Evolutionary conservation across 2,888 invertebrate genomes (phyloP), one percentile per base, ranked within the genome.

Genomic region (Ephialtes manifestator): DNA sequence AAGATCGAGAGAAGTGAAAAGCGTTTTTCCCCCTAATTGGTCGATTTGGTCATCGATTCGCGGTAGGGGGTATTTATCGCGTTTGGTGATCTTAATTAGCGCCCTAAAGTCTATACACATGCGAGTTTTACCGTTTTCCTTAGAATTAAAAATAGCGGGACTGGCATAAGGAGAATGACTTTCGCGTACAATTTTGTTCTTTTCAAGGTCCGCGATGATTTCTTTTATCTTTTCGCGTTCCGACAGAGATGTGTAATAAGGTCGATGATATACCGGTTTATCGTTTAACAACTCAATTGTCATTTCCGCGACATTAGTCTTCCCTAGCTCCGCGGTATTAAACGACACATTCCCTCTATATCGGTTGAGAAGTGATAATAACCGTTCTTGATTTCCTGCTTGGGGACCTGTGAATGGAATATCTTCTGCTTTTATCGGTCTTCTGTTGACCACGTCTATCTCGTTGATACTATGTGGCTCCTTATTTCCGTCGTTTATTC

Each of bases 41-140:
- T 92, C 90, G 10, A 93, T n/a, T 77, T 93, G 89, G 28, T 94
- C 94, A 24, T 93, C 92, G 2, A 94, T 92, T 24, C 90, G 87
- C 1, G 94, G 92, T 80, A 94, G 86, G 0, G 93, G 93, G 76
- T 91, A 93, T 20, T 89, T 82, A 68, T 92, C 91, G 1, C 90
- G 89, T 4, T 91, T 88, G 0, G 93, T 94, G 0, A 88, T 86
- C 4, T 82, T 75, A 80, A 94, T 94, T 0, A 93, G 68, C 11
- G 46, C 63, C 1, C 92, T 78, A 31, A 89, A 93, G 79, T 91
- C 91, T 15, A 92, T 53, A 31, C 86, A 87, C 65, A 91, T 71
- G 7, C 90, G 83, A 4, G 77, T 46, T 46, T 88, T 87, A 5
- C 88, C 88, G 13, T 84, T 87, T 48, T 87, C 83, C 74, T 92